Evolutionary conservation across 1,140 invertebrate species (phyloP), one percentile per base, ranked within the genome.

Genomic region (Drosophila repletoides): DNA sequence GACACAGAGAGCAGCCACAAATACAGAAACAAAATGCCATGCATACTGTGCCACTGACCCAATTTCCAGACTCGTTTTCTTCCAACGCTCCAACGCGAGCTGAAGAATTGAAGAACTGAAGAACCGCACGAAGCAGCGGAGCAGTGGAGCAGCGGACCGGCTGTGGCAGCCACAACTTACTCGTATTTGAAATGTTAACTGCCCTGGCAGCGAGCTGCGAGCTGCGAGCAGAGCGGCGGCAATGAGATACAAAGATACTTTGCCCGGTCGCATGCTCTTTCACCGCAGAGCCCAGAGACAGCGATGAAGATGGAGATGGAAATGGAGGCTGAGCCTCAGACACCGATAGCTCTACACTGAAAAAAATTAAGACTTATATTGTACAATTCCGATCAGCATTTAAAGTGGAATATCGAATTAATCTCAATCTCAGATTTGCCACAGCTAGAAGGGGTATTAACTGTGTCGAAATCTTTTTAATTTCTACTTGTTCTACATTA

Each of bases 1-100:
- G 63, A 52, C 33, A 58, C 53, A 72, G 21, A 26, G 53, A 48
- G 24, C 38, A 49, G 36, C n/a, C 36, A 58, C 73, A 61, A 31
- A 65, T 51, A 80, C 68, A 65, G 28, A 46, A 43, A 68, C 76
- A 83, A 58, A 73, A 84, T 83, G 71, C 74, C 80, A 80, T 86
- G 81, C 80, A 84, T 84, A 76, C 73, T 88, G 86, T 88, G 80
- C 86, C 86, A 88, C 86, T 88, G 86, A 88, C 86, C 86, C 74
- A 88, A 75, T 88, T 86, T 84, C 67, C 77, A 81, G 71, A 84
- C 80, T 84, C 72, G 80, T 84, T 76, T 76, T 56, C 43, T 63
- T 68, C 49, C 40, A 52, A n/a, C 55, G 53, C 53, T 46, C 17
- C 53, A 2, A 21, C 36, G 17, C 29, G 15, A 48, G 34, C 34